Evolutionary conservation across 2,888 invertebrate species (phyloP).

Genomic region (Xestia ashworthii): DNA sequence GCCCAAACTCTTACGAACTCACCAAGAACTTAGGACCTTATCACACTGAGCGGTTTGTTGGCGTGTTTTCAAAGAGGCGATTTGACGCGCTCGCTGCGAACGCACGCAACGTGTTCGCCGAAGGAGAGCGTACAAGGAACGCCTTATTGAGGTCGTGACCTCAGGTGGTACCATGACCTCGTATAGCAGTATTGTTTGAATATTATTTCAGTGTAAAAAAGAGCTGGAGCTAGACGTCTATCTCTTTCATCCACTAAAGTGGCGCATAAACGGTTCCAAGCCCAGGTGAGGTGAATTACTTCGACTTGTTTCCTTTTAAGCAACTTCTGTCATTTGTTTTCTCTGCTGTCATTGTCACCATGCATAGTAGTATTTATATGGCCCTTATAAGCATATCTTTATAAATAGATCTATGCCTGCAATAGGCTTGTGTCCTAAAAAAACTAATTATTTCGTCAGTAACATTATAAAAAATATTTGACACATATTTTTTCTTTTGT

Average conservation of each 20-base stretch:
- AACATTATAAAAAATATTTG: no score
- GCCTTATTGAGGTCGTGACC: neutral
- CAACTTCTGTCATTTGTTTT: neutral
- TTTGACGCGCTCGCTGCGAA: neutral
- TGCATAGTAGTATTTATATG: neutral
- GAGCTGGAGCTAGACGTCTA: neutral
- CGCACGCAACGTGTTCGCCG: neutral
- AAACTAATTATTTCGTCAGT: no score
- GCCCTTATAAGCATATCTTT: no score
- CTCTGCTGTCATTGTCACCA: no score
- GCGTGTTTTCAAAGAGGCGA: neutral
- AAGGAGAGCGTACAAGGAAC: neutral
- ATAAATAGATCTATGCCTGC: no score
- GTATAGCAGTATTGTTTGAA: neutral
- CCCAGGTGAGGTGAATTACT: neutral
- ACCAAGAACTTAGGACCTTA: neutral
- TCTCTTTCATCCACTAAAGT: neutral
- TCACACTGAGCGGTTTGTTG: conserved; percentile 3
- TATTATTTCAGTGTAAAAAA: neutral
- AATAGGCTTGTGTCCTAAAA: no score
- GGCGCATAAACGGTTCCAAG: neutral
- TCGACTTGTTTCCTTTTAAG: no score
- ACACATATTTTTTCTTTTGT: no score
- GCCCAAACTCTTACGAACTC: conserved; percentile 19
- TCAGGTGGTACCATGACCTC: neutral